Base-by-base conservation (phyloP, 2,113 vertebrate genomes). In the Murina feae region DNA sequence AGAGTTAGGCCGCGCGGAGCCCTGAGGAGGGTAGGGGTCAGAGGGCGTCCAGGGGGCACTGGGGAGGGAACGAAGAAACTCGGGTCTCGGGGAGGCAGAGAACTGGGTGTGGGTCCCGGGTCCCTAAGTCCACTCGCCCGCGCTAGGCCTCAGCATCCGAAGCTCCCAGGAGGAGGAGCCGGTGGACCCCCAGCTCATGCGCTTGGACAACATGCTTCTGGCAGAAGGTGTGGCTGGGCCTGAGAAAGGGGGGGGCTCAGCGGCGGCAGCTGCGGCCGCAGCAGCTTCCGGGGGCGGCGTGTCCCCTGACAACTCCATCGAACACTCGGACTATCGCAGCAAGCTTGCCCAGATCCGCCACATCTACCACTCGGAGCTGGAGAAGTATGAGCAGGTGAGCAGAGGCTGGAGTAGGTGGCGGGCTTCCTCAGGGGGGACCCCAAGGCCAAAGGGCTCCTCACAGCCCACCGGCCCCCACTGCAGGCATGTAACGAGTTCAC, bases 261-360 rank as follows among this genome's bases (percentile, higher is more conserved):
- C 99, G 0, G 99, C 99, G 0, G 99, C 99, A 0, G 99, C 99
- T 1, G 99, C 99, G 0, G 99, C 99, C 0, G 99, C 99, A 2
- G 99, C 99, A 66, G 99, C 99, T 82, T 99, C 99, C 0, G 6
- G 97, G 81, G 99, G 98, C 1, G 97, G 99, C 9, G 99, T 99
- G 97, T 99, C 99, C 14, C 99, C 99, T 0, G 99, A 99, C 98
- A 99, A 99, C 98, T 99, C 99, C 78, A 98, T 99, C 60, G 99
- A 99, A 95, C 99, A 99, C 98, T 99, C 99, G 3, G 99, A 99
- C 98, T 99, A 99, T 98, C 99, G 99, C 96, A 99, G 98, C 98
- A 99, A 99, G 98, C 98, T 99, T 86, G 99, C 99, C 95, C 99
- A 99, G 98, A 99, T 99, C 97, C 99, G 99, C 96, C 98, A 98